A percentile compares a stretch with the other conserved stretches of the same genome.
Evolutionary conservation across 2,888 invertebrate species (phyloP).

Genomic region (Ceriagrion tenellum): DNA sequence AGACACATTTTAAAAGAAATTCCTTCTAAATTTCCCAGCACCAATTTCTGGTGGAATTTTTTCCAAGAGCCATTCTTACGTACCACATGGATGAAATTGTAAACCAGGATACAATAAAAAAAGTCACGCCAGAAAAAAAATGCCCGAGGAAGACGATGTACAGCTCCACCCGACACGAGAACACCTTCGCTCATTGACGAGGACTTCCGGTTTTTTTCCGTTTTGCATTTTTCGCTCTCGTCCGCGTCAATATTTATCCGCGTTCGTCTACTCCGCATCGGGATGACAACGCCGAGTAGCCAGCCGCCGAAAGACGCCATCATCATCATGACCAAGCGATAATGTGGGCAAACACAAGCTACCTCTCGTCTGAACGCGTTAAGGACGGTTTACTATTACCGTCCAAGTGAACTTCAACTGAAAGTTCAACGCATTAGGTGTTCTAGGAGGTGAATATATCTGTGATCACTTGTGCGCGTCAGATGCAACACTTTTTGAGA

Average conservation of each 20-base stretch:
- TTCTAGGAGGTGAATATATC: no score
- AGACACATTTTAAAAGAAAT: no score
- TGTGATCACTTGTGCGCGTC: no score
- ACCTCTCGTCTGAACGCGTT: background rate
- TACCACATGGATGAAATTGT: no score
- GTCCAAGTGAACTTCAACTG: no score
- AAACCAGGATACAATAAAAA: no score
- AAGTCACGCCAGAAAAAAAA: no score
- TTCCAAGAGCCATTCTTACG: no score
- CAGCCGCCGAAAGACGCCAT: background rate
- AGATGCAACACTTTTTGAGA: no score
- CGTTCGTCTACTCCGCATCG: background rate
- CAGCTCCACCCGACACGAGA: background rate
- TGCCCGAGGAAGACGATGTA: background rate
- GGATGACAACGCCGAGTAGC: conserved; percentile 3
- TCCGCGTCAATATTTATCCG: conserved; percentile 25
- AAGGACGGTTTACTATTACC: background rate
- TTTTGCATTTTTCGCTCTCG: background rate
- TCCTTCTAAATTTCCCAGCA: no score
- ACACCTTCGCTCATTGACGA: background rate
- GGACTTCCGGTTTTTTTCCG: background rate
- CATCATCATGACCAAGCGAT: background rate
- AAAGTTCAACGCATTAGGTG: no score
- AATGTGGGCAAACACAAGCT: background rate
- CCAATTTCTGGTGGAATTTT: no score